Evolutionary conservation across 2,888 invertebrate species (phyloP).

Genomic region (Chymomyza amoena): DNA sequence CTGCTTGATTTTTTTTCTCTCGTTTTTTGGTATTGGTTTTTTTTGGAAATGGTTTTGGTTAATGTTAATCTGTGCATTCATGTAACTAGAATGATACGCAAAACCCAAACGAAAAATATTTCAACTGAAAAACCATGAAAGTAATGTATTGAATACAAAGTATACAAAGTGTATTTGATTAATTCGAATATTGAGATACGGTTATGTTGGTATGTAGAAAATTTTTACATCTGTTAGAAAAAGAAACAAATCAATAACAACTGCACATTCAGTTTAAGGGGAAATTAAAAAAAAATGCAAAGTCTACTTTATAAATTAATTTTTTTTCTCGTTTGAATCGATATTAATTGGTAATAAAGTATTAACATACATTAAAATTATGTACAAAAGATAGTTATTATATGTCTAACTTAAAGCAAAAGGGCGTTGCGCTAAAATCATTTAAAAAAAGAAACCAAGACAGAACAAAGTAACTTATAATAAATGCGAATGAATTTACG

Average conservation of each 20-base stretch:
- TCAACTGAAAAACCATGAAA: background rate
- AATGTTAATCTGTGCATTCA: background rate
- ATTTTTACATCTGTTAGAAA: slow-evolving; percentile 3
- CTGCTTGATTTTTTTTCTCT: background rate
- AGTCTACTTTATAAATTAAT: slow-evolving; percentile 40
- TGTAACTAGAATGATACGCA: background rate
- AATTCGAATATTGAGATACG: slow-evolving; percentile 17
- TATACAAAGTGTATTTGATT: slow-evolving; percentile 16
- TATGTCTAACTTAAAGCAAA: slow-evolving; percentile 24
- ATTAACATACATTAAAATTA: slow-evolving; percentile 42
- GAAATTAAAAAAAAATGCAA: slow-evolving; percentile 33
- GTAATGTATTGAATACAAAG: slow-evolving; percentile 8
- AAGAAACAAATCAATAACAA: slow-evolving; percentile 23
- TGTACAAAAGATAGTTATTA: slow-evolving; percentile 40
- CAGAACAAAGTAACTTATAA: slow-evolving; percentile 7
- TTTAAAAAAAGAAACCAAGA: slow-evolving; percentile 1
- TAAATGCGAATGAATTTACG: slow-evolving; percentile 7
- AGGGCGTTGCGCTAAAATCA: slow-evolving; percentile 20
- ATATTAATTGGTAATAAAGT: slow-evolving; percentile 29
- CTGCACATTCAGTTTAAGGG: slow-evolving; percentile 45
- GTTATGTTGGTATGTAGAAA: slow-evolving; percentile 16
- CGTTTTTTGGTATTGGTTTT: no score
- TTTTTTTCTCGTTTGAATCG: slow-evolving; percentile 11
- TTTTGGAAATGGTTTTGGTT: background rate
- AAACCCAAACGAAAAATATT: background rate